Base-by-base conservation (phyloP, 2,888 invertebrate genomes). In the Dioctria rufipes region DNA sequence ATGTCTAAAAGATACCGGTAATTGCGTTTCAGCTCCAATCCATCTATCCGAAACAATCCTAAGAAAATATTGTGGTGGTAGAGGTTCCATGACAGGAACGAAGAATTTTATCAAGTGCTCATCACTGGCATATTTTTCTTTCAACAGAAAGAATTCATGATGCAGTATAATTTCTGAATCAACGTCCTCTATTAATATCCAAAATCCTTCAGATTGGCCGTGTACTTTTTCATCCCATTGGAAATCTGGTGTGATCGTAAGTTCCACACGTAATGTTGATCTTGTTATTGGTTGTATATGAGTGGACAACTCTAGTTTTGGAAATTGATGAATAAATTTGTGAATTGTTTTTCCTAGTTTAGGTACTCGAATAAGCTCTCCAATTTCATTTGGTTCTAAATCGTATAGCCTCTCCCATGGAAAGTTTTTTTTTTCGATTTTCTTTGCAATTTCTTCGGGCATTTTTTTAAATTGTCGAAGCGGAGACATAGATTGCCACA, bases 401-500 rank as follows among this genome's bases (percentile, higher is more conserved):
- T 99, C 99, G 88, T 98, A 99, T 0, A 99, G 91, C 78, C 98
- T 91, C 88, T 96, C 96, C 96, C 96, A 97, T 0, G 96, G 96
- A 87, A 97, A 95, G 87, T 95, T 96, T 85, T 99, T 99, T 92
- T 99, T 99, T 87, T 99, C 99, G 42, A 99, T 93, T 87, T 99
- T 98, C 87, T 98, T 96, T 6, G 99, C 94, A 25, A 97, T 95
- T 90, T 98, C 98, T 86, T 97, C 98, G 0, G 97, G 99, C 93
- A 98, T 98, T 88, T 98, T 99, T 84, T 96, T 93, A 87, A 99
- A 99, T 88, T 99, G 99, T 11, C 99, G 86, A 11, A 99, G 90
- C 2, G 99, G 99, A 2, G 98, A 98, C 98, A 99, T 98, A 0
- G 98, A 98, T 88, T 99, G 98, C 99, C 99, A 99, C 98, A 99